These are phyloP conservation scores for Uropsilus gracilis DNA, from an alignment of 2,113 vertebrate genomes.

Conservation along the genomic window DNA sequence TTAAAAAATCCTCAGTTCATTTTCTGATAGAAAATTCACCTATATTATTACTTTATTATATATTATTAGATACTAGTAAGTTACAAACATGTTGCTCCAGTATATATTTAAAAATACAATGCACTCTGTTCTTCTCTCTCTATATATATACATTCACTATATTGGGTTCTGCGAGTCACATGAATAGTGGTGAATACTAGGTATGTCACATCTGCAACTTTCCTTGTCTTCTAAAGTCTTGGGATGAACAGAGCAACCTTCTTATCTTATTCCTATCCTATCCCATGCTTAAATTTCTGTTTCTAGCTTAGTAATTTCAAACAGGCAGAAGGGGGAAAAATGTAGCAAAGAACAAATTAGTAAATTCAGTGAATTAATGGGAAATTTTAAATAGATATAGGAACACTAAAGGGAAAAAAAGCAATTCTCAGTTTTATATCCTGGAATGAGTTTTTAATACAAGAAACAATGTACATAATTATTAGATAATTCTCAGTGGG, in stretches of 20 bases:
- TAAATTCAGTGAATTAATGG: constrained; percentile 30
- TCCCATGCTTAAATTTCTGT: not conserved
- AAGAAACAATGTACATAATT: not conserved
- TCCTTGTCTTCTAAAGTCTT: not conserved
- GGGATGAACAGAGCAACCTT: not conserved
- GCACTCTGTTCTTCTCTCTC: not conserved
- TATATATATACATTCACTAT: not conserved
- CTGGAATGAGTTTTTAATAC: constrained; percentile 36
- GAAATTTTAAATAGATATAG: constrained; percentile 24
- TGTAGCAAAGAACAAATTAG: not conserved
- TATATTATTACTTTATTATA: constrained; percentile 3
- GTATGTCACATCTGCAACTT: not conserved
- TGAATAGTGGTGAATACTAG: not conserved
- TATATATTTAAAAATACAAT: not conserved
- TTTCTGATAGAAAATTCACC: not conserved
- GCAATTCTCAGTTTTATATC: constrained; percentile 16
- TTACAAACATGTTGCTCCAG: not conserved
- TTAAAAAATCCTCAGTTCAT: not conserved
- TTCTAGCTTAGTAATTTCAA: constrained; percentile 27
- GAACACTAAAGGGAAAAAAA: constrained; percentile 5
- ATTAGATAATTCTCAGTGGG: constrained; percentile 3
- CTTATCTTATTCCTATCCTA: not conserved
- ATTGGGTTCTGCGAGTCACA: not conserved
- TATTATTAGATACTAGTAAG: not conserved
- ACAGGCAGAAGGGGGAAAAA: not conserved